Percentiles rank a stretch among this genome's conserved stretches.
Evolutionary conservation across 2,797 vertebrate species (phyloP).

Genomic region (Smutsia temminckii): DNA sequence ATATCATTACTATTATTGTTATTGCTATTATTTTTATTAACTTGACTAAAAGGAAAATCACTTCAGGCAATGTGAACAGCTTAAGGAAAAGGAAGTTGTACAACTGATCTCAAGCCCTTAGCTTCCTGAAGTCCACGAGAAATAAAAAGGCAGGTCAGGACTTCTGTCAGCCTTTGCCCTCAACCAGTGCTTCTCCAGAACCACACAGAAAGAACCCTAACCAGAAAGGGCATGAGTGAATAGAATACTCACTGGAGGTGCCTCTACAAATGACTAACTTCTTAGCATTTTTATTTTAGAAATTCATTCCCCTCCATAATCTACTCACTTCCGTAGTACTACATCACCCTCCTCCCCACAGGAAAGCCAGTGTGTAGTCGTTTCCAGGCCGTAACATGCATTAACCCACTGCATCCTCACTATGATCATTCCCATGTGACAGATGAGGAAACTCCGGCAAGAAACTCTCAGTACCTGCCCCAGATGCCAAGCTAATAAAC

Average conservation of each 20-base stretch:
- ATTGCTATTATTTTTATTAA: neutral
- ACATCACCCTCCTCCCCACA: neutral
- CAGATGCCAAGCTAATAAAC: neutral
- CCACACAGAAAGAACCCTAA: neutral
- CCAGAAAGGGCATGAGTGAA: neutral
- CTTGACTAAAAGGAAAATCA: neutral
- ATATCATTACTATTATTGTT: neutral
- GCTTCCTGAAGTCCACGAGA: neutral
- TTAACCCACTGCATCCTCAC: neutral
- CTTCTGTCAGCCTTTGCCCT: neutral
- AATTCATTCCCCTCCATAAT: neutral
- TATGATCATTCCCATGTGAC: neutral
- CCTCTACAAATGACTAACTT: neutral
- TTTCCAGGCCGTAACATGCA: neutral
- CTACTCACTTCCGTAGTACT: neutral
- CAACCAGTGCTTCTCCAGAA: neutral
- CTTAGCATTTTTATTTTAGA: neutral
- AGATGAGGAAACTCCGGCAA: slow-evolving; percentile 7
- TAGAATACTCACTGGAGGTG: neutral
- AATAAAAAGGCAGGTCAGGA: neutral
- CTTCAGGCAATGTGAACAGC: neutral
- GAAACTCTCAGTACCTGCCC: neutral
- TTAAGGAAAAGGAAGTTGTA: neutral
- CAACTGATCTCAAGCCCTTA: neutral
- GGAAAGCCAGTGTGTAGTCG: neutral